These are phyloP conservation scores for Macrostomum lignano DNA, from an alignment of 1,140 invertebrate genomes.

Conservation along the genomic window DNA sequence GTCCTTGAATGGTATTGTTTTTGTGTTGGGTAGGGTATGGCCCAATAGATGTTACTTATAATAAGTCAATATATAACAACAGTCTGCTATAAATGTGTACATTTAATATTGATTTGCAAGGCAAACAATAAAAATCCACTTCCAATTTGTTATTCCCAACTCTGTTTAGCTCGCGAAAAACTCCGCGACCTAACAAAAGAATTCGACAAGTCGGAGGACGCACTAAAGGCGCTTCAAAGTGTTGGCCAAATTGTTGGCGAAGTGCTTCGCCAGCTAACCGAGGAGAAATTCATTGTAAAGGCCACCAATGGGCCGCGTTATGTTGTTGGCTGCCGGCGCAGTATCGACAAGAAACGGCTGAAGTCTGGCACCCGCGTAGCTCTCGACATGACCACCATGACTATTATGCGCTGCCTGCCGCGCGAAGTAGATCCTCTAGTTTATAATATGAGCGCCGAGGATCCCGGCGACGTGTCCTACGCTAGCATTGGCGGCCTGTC, in stretches of 20 bases:
- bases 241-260: constrained; percentile 98
- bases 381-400: constrained; percentile 97
- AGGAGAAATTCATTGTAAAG: constrained; percentile 49
- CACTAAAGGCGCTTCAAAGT: constrained; percentile 92
- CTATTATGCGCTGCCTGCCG: constrained; percentile 78
- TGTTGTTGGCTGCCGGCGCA: constrained; percentile 83
- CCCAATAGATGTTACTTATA: too few relatives aligned
- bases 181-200: constrained; percentile 48
- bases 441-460: constrained; percentile 98
- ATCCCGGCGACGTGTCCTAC: constrained; percentile 87
- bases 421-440: constrained; percentile 92
- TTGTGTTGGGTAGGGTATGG: too few relatives aligned
- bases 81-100: too few relatives aligned
- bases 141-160: too few relatives aligned
- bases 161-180: background rate
- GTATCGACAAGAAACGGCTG: constrained; percentile 75
- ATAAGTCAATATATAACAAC: too few relatives aligned
- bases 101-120: too few relatives aligned
- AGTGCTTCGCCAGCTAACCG: constrained; percentile 42
- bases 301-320: constrained; percentile 96
- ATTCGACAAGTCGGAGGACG: constrained; percentile 98
- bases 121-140: too few relatives aligned
- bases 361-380: constrained; percentile 79
- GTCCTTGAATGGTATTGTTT: too few relatives aligned
- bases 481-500: constrained; percentile 74